Evolutionary conservation across 2,888 invertebrate genomes (phyloP), one percentile per base, ranked within the genome.

Genomic region (Lathronympha strigana): DNA sequence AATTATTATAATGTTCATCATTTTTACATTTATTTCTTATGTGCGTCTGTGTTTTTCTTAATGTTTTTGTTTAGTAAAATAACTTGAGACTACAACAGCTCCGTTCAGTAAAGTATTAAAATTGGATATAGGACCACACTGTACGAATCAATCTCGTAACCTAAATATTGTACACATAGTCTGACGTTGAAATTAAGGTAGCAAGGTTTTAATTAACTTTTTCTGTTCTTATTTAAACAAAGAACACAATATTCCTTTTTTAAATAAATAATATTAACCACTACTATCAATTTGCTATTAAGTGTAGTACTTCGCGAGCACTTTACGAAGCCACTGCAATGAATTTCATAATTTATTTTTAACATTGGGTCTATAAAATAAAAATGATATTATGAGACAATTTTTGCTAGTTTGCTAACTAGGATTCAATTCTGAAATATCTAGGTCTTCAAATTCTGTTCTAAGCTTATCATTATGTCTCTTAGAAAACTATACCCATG

Each of bases 401-500:
- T 28, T 15, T 40, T 25, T 40, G 4, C 9, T 57, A 45, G 28
- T 43, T n/a, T 13, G 17, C 43, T 55, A 43, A 28, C 28, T 31
- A 31, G 40, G 40, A 8, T 15, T 40, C 6, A 11, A 43, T 11
- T 19, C 9, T 55, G 9, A 45, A 43, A 47, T n/a, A 49, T 45
- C 33, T 45, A 45, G 9, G n/a, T 36, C 31, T 28, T 40, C 19
- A 43, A 9, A 45, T 43, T 67, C 68, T 64, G 60, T 63, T 68
- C 58, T 66, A 62, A 64, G 60, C 63, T 69, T 70, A 67, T 38
- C 31, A 47, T 68, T 63, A 61, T 67, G 68, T 69, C 66, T 69
- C 68, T 71, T 69, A 69, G 70, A 43, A 36, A 36, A 68, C 61
- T 69, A 68, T 71, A 69, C 61, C 61, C 61, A 66, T 66, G 54